These are phyloP conservation scores for Tamias sibiricus DNA, from an alignment of 2,113 vertebrate genomes.

Conservation along the genomic window DNA sequence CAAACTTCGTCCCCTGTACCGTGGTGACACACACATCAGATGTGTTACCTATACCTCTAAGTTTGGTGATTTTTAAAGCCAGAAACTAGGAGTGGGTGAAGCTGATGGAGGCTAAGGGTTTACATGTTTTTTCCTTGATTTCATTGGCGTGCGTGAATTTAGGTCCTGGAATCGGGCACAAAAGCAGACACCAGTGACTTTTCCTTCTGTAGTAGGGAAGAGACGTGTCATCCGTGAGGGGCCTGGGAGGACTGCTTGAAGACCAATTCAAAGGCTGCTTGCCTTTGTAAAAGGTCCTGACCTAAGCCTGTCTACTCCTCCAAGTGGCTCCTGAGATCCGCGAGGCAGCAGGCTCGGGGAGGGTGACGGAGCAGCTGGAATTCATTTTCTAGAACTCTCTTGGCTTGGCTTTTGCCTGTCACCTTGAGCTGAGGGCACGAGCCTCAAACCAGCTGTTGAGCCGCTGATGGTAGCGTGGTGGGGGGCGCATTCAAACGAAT, in stretches of 20 bases:
- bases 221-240: no score
- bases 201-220: not conserved
- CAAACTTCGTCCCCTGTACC: no score
- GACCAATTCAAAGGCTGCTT: no score
- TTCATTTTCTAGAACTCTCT: not conserved
- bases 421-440: no score
- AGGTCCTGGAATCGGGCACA: no score
- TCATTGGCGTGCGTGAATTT: not conserved
- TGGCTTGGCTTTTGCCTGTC: not conserved
- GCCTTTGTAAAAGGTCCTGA: not conserved
- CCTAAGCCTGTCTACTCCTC: not conserved
- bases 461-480: no score
- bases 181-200: rapidly evolving
- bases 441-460: no score
- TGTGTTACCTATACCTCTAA: not conserved
- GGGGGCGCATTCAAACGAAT: not conserved
- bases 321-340: no score
- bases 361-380: not conserved
- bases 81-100: not conserved
- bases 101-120: not conserved
- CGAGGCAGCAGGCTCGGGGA: no score
- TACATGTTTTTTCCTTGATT: not conserved
- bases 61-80: not conserved
- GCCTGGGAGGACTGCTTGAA: not conserved
- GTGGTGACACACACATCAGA: no score